phyloP scores from a whole-genome alignment of 2,888 invertebrate genomes.

The Muschampia plurimacula region DNA sequence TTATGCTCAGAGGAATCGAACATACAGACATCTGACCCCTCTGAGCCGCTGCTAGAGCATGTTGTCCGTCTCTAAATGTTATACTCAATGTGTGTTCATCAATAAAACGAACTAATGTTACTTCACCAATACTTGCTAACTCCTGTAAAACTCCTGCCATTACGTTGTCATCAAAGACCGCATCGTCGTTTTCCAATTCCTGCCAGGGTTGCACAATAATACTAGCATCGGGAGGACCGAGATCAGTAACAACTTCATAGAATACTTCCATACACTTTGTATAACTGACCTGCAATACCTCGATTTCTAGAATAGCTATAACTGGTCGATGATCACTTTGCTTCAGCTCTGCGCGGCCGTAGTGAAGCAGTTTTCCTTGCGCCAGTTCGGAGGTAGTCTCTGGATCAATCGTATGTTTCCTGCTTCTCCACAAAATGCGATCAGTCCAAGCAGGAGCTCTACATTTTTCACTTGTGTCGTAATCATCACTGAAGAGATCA shows the following conservation, averaged over 20 bases:
- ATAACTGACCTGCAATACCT: slow-evolving; percentile 92
- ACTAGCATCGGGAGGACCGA: slow-evolving; percentile 98
- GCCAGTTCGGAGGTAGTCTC: slow-evolving; percentile 88
- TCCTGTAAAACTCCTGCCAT: slow-evolving; percentile 93
- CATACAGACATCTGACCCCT: slow-evolving; percentile 86
- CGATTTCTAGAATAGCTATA: slow-evolving; percentile 95
- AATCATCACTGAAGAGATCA: slow-evolving; percentile 99
- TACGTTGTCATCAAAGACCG: slow-evolving; percentile 92
- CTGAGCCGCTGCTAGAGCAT: slow-evolving; percentile 91
- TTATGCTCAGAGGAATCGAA: slow-evolving; percentile 88
- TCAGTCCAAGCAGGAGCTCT: slow-evolving; percentile 99
- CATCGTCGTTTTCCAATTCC: slow-evolving; percentile 76
- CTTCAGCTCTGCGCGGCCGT: slow-evolving; percentile 97
- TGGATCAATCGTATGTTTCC: slow-evolving; percentile 90
- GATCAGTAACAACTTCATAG: slow-evolving; percentile 92
- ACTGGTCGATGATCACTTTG: slow-evolving; percentile 99
- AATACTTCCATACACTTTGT: slow-evolving; percentile 92
- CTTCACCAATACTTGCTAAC: slow-evolving; percentile 94
- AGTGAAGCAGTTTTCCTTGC: slow-evolving; percentile 93
- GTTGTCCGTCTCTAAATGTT: slow-evolving; percentile 95
- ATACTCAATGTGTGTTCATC: slow-evolving; percentile 94
- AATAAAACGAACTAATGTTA: slow-evolving; percentile 95
- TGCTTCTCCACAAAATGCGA: slow-evolving; percentile 96
- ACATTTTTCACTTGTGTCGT: slow-evolving; percentile 99
- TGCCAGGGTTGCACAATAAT: slow-evolving; percentile 89